A percentile compares a stretch with the other conserved stretches of the same genome.
These are phyloP conservation scores for Zhuqinia jingwanae DNA, from an alignment of 2,888 invertebrate species.

Conservation along the genomic window DNA sequence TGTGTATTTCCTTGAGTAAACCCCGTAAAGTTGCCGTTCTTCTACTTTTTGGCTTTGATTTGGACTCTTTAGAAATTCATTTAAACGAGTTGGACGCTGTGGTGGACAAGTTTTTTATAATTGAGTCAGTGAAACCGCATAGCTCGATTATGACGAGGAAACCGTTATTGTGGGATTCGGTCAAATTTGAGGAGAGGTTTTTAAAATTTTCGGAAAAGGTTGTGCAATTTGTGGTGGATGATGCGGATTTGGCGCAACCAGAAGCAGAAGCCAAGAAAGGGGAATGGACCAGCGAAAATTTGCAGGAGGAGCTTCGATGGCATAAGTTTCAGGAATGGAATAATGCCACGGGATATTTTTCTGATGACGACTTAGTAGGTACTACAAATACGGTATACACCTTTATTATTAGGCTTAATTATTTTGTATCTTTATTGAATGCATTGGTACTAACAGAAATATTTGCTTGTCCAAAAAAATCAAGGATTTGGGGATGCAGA, in stretches of 20 bases:
- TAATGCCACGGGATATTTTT: conserved; percentile 36
- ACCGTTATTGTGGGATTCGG: conserved; percentile 63
- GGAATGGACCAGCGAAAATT: background rate
- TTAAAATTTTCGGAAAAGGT: conserved; percentile 49
- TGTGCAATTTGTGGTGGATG: conserved; percentile 58
- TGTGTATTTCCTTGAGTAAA: background rate
- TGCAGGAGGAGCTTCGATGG: conserved; percentile 56
- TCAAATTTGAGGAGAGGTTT: background rate
- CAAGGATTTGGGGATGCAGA: conserved; percentile 60
- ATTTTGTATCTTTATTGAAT: background rate
- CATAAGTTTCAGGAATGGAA: conserved; percentile 68
- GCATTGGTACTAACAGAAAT: background rate
- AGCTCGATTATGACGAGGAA: conserved; percentile 44
- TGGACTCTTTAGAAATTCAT: conserved; percentile 69
- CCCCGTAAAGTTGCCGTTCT: conserved; percentile 26
- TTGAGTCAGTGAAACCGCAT: conserved; percentile 42
- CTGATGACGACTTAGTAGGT: conserved; percentile 9
- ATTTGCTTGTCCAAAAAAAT: conserved; percentile 24
- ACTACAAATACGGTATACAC: background rate
- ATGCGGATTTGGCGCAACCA: background rate
- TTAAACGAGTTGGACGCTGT: conserved; percentile 65
- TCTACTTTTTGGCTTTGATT: conserved; percentile 68
- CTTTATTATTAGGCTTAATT: background rate
- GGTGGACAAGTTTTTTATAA: conserved; percentile 67
- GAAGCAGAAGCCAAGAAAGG: background rate